Evolutionary conservation across 2,797 vertebrate genomes (phyloP).

Genomic region (Psittacula echo): DNA sequence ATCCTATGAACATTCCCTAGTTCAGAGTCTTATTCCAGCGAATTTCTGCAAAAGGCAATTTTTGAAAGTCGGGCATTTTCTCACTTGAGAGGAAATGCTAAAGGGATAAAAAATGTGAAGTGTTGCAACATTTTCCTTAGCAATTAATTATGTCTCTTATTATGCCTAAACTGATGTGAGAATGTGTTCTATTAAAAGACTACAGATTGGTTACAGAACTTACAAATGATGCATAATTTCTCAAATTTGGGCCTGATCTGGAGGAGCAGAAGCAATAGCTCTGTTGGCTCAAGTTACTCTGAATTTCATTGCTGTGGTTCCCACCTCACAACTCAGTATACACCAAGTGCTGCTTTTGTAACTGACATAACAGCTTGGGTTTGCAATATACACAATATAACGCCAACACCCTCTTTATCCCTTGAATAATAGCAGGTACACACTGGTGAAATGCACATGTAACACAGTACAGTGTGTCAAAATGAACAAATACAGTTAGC

Average conservation of each 20-base stretch:
- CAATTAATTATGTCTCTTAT: neutral
- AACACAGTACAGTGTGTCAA: slow-evolving; percentile 20
- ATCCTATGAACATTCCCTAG: neutral
- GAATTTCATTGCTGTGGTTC: neutral
- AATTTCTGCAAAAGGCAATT: neutral
- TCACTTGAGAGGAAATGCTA: neutral
- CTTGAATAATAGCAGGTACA: slow-evolving; percentile 13
- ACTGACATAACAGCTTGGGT: neutral
- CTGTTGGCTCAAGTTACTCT: neutral
- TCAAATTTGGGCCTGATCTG: neutral
- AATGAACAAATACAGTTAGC: slow-evolving; percentile 52
- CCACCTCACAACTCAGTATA: neutral
- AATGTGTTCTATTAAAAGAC: neutral
- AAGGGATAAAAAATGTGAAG: neutral
- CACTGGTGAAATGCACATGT: slow-evolving; percentile 27
- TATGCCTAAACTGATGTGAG: neutral
- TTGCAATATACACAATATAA: neutral
- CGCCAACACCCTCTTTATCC: neutral
- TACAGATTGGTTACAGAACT: neutral
- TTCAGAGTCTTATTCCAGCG: neutral
- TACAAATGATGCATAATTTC: neutral
- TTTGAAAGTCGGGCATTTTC: neutral
- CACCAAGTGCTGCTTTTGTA: neutral
- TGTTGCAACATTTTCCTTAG: neutral
- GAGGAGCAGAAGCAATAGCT: neutral